phyloP scores from a whole-genome alignment of 2,888 invertebrate species.

The Dryocosmus kuriphilus region DNA sequence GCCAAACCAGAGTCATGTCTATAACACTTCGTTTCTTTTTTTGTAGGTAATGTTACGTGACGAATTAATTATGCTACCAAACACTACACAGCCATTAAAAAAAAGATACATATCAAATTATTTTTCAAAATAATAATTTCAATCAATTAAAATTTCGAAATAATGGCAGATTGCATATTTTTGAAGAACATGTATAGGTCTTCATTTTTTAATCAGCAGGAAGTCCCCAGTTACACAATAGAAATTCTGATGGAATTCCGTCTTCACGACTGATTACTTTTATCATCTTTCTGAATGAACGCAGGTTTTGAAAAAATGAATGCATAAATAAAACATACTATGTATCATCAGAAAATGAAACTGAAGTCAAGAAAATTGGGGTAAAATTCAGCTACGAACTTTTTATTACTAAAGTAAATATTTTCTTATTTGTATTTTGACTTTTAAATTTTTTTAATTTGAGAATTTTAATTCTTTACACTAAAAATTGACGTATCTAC shows the following conservation, averaged over 20 bases:
- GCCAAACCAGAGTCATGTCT: conserved; percentile 22
- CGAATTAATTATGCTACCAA: background rate
- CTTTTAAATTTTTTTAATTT: background rate
- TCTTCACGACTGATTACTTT: background rate
- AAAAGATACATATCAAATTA: too few relatives aligned
- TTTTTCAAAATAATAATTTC: too few relatives aligned
- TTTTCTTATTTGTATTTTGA: background rate
- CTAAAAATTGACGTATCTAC: background rate
- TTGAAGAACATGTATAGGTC: too few relatives aligned
- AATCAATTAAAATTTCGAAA: too few relatives aligned
- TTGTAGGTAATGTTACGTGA: conserved; percentile 29
- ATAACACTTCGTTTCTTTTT: too few relatives aligned
- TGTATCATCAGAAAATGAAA: background rate
- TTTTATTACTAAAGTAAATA: background rate
- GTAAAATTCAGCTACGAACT: background rate
- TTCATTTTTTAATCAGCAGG: too few relatives aligned
- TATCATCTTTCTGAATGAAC: background rate
- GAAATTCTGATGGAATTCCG: background rate
- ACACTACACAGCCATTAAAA: too few relatives aligned
- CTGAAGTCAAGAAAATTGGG: background rate
- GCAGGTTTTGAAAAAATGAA: background rate
- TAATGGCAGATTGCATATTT: too few relatives aligned
- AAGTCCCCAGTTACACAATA: background rate
- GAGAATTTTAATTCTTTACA: background rate
- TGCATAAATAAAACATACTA: background rate